Base-by-base conservation (phyloP, 2,797 vertebrate species). In the Otus scops region DNA sequence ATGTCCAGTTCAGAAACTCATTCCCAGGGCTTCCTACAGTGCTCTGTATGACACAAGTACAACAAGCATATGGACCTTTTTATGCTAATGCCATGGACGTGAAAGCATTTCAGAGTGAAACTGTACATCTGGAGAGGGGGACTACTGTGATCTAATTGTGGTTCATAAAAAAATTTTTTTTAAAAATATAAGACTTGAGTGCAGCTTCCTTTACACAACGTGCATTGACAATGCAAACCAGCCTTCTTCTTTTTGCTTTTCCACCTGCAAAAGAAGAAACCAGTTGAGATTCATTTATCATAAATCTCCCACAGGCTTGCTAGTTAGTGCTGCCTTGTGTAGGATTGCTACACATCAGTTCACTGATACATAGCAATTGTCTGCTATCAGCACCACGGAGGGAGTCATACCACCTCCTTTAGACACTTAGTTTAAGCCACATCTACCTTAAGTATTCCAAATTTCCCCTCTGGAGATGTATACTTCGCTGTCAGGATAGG, bases 161-260 rank as follows among this genome's bases (percentile, higher is more conserved):
- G 26, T 28, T 57, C 28, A 67, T 53, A 2, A 75, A 63, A 85
- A 85, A 79, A 56, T 8, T 38, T 60, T 23, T 17, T 61, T 18
- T 12, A 78, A 89, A 71, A 47, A 36, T 8, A 82, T 0, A 78
- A 13, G 18, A 57, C 23, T 65, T 39, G 54, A 79, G 32, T 3
- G 61, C 64, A 78, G 23, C n/a, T 88, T 88, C 60, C 34, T 64
- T 86, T 98, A 99, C 73, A 95, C 97, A 30, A 98, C 14, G 2
- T 99, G 99, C 73, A 98, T 92, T 23, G 99, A 98, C 94, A 99
- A 95, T 10, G 99, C 98, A 96, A 99, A 99, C 99, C 99, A 99
- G 27, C 99, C 98, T 51, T 98, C 98, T 97, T 97, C 98, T 74
- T 97, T 98, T 63, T 96, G 97, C 92, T 97, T 98, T 75, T 98